A percentile compares a stretch with the other conserved stretches of the same genome.
Evolutionary conservation across 1,140 invertebrate genomes (phyloP).

Genomic region (Steinernema feltiae): DNA sequence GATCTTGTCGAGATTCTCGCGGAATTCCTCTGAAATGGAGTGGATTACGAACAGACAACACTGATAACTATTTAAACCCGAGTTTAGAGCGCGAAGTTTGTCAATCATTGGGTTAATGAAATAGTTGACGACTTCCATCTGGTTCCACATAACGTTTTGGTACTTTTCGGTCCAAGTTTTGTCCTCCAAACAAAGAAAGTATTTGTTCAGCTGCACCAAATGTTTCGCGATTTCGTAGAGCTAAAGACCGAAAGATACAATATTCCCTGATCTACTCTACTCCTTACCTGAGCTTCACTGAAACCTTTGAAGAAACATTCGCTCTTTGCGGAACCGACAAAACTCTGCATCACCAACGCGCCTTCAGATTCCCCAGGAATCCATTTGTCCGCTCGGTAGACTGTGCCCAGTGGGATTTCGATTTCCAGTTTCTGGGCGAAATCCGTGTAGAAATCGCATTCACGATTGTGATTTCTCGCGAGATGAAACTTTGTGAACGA

Average conservation of each 20-base stretch:
- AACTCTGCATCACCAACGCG: slow-evolving; percentile 26
- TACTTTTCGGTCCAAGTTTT: slow-evolving; percentile 10
- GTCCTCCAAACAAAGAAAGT: slow-evolving; percentile 1
- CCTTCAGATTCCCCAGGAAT: neutral
- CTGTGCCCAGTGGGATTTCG: neutral
- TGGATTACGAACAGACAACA: neutral
- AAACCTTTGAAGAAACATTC: slow-evolving; percentile 23
- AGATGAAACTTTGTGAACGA: neutral
- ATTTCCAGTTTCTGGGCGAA: neutral
- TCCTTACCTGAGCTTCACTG: slow-evolving; percentile 1
- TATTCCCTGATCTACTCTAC: neutral
- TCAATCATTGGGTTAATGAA: slow-evolving; percentile 21
- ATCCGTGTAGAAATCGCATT: slow-evolving; percentile 23
- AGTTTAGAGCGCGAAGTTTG: neutral
- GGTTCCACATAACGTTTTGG: slow-evolving; percentile 9
- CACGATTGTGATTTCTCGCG: slow-evolving; percentile 13
- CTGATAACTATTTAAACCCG: slow-evolving; percentile 2
- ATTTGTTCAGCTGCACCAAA: neutral
- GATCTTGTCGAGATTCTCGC: neutral
- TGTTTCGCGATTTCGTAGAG: neutral
- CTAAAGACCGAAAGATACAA: slow-evolving; percentile 9
- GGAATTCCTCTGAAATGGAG: neutral
- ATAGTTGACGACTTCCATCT: slow-evolving; percentile 7
- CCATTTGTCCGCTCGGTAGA: slow-evolving; percentile 24
- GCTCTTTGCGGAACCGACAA: neutral